Evolutionary conservation across 2,113 vertebrate genomes (phyloP), one percentile per base, ranked within the genome.

Genomic region (Echinops telfairi): DNA sequence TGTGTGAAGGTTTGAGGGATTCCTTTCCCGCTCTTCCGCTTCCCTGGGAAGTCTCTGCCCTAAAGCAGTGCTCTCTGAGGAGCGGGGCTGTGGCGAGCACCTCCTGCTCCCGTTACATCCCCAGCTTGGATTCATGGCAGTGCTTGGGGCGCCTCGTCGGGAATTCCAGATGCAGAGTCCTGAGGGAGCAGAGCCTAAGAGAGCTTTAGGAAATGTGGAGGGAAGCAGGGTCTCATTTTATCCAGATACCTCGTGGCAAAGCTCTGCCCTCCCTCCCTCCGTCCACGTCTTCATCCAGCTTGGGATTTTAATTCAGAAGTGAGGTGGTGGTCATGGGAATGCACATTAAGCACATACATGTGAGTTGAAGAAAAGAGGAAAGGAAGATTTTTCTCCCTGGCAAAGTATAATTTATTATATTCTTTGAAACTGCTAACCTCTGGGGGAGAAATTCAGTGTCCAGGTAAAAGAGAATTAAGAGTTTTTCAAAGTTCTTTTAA

Each of bases 21-120:
- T 27, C 31, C 16, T 33, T 36, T 7, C 47, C 12, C n/a, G 68
- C 76, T 38, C 29, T 14, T 25, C 47, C 5, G 12, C 47, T 9
- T 11, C 17, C 25, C 20, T 25, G 16, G 22, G 22, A 19, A 62
- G 22, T 62, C 60, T 22, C 6, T 33, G 2, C 14, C 20, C 31
- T n/a, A 11, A 20, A 4, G 3, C 0, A 2, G 22, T 2, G 0
- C 47, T 38, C 7, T 60, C 83, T 31, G 20, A 43, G 53, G 10
- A 36, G 0, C 2, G 9, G 9, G 53, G 40, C 75, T 75, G 33
- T 2, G 3, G 25, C 0, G 15, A 15, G 29, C 2, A 14, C 62
- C 58, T 27, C 7, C 0, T 8, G 3, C 19, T 23, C 64, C 11
- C 31, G 2, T 6, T 3, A 8, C 33, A 17, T 16, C 9, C 3